Evolutionary conservation across 2,797 vertebrate species (phyloP), one percentile per base, ranked within the genome.

Genomic region (Danio kyathit): DNA sequence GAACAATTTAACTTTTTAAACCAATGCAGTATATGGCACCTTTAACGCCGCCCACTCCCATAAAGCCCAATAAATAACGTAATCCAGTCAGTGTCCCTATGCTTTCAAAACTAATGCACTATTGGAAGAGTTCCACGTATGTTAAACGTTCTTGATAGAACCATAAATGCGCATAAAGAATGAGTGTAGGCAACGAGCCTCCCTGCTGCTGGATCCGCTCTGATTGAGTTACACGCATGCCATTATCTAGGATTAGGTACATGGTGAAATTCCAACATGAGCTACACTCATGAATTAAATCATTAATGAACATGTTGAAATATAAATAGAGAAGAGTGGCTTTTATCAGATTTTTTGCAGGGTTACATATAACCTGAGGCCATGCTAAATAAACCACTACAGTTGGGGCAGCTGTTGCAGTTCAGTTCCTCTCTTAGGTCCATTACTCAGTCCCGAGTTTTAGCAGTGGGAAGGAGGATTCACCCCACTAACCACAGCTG

Each of bases 231-330:
- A 74, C 79, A 80, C 11, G 61, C 61, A 74, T 74, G 40, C 40
- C 59, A 73, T 80, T 80, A 74, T 74, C 43, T 73, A 40, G 61
- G 70, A 80, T 74, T 73, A 59, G 41, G 29, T 66, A 74, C 61
- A 7, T 66, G 41, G 16, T 66, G 10, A 75, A 63, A 79, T 21
- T 74, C 46, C 70, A 54, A 74, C 69, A 74, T 51, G 16, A 71
- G 44, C 77, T 52, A 63, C 65, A 56, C 74, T 72, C 64, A 67
- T 61, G 40, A 40, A 44, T 76, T 82, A 57, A 82, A 84, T 75
- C 64, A 81, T 82, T 84, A 75, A 85, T 76, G n/a, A 17, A 66
- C 71, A 71, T 59, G 76, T 63, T 85, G 21, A 80, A 73, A 80
- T 73, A 80, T 72, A 67, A 67, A 80, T 54, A 48, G 17, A 17